These are phyloP conservation scores for Calliscelio sp. DNA, from an alignment of 2,888 invertebrate species.

Conservation along the genomic window DNA sequence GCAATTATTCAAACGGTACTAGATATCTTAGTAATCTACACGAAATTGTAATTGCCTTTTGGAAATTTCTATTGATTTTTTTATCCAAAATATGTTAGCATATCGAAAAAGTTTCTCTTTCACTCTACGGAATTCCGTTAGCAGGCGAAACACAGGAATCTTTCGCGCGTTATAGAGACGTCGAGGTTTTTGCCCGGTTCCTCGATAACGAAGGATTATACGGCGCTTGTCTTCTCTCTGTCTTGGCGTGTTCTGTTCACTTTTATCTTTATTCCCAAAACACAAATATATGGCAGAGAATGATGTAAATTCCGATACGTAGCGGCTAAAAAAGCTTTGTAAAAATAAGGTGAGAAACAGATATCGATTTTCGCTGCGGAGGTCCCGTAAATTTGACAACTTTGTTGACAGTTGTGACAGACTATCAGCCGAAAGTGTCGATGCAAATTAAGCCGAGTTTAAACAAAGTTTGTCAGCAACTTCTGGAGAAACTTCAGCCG, in stretches of 20 bases:
- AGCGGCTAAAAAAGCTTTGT: neutral
- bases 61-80: too few species aligned
- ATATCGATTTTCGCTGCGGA: constrained; percentile 1
- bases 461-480: neutral
- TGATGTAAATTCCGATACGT: neutral
- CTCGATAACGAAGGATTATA: constrained; percentile 68
- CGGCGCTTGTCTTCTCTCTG: constrained; percentile 54
- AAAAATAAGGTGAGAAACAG: too few species aligned
- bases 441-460: neutral
- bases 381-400: constrained; percentile 4
- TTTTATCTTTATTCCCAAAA: constrained; percentile 58
- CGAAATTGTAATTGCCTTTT: too few species aligned
- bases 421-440: neutral
- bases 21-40: too few species aligned
- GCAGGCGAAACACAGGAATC: constrained; percentile 2
- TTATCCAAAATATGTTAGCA: too few species aligned
- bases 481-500: neutral
- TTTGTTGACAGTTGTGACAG: neutral
- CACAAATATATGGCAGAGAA: neutral
- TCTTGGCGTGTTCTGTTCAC: constrained; percentile 45
- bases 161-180: constrained; percentile 59
- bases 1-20: too few species aligned
- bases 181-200: constrained; percentile 55
- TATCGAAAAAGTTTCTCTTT: too few species aligned
- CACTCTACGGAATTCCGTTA: constrained; percentile 40